These are phyloP conservation scores for Galagoides demidoff DNA, from an alignment of 2,797 vertebrate genomes.

Conservation along the genomic window DNA sequence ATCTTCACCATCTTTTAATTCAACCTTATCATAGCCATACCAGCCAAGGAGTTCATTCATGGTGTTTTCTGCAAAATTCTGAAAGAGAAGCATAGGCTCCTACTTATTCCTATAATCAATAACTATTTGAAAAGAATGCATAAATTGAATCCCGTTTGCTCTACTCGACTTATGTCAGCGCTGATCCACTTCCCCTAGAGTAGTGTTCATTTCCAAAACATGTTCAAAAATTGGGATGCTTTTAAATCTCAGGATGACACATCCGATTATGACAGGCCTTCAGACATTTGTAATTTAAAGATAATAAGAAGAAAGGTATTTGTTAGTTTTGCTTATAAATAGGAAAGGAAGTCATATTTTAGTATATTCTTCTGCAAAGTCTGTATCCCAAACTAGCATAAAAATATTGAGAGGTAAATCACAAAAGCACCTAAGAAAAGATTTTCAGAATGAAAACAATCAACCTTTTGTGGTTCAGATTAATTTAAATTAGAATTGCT, in stretches of 20 bases:
- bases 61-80: conserved; percentile 99
- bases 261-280: conserved; percentile 84
- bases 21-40: conserved; percentile 99
- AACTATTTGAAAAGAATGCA: conserved; percentile 85
- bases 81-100: conserved; percentile 88
- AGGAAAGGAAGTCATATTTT: conserved; percentile 78
- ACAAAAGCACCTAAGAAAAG: conserved; percentile 78
- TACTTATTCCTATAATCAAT: conserved; percentile 88
- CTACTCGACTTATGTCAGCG: conserved; percentile 75
- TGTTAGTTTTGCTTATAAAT: conserved; percentile 81
- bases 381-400: conserved; percentile 69
- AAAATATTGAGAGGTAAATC: conserved; percentile 82
- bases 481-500: conserved; percentile 82
- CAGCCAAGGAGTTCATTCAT: conserved; percentile 99
- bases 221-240: conserved; percentile 81
- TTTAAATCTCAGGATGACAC: conserved; percentile 85
- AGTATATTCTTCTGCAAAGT: conserved; percentile 79
- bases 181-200: conserved; percentile 81
- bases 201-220: conserved; percentile 84
- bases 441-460: conserved; percentile 76
- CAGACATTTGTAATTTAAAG: conserved; percentile 84
- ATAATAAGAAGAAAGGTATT: conserved; percentile 85
- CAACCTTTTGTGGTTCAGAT: conserved; percentile 67
- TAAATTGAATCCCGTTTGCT: conserved; percentile 84
- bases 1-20: conserved; percentile 98